phyloP scores from a whole-genome alignment of 2,888 invertebrate genomes.

The Eulithis testata region DNA sequence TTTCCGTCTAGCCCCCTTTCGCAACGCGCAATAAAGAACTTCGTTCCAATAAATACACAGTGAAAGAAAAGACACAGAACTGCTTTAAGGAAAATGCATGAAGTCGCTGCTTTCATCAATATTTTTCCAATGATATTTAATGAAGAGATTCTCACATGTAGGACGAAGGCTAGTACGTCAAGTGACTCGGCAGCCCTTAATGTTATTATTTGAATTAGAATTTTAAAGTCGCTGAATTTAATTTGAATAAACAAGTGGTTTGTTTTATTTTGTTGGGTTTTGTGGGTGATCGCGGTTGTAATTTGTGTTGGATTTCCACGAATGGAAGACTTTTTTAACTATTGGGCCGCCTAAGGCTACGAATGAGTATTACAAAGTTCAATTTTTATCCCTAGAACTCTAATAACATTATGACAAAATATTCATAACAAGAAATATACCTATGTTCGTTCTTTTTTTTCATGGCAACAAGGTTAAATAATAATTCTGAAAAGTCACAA shows the following conservation, averaged over 20 bases:
- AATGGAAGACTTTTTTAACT: conserved; percentile 24
- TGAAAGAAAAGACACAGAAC: too few species aligned
- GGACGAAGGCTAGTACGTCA: conserved; percentile 18
- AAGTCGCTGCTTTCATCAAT: too few species aligned
- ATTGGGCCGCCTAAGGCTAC: conserved; percentile 7
- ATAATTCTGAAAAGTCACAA: too few species aligned
- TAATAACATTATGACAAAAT: too few species aligned
- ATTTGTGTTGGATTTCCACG: conserved; percentile 26
- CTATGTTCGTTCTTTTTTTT: too few species aligned
- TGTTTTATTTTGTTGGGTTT: conserved; percentile 46
- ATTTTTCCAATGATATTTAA: too few species aligned
- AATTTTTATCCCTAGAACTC: not conserved
- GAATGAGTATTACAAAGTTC: not conserved
- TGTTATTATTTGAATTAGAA: conserved; percentile 77
- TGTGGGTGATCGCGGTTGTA: conserved; percentile 42
- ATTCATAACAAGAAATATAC: too few species aligned
- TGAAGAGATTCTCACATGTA: not conserved
- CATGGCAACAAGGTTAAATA: too few species aligned
- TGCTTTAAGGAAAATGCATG: too few species aligned
- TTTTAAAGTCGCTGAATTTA: conserved; percentile 63
- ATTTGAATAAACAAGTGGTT: conserved; percentile 67
- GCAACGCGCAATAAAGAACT: too few species aligned
- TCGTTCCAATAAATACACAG: too few species aligned
- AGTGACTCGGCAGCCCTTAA: conserved; percentile 53
- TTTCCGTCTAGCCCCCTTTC: too few species aligned